Base-by-base conservation (phyloP, 2,113 vertebrate species). In the Bujurquina vittata region DNA sequence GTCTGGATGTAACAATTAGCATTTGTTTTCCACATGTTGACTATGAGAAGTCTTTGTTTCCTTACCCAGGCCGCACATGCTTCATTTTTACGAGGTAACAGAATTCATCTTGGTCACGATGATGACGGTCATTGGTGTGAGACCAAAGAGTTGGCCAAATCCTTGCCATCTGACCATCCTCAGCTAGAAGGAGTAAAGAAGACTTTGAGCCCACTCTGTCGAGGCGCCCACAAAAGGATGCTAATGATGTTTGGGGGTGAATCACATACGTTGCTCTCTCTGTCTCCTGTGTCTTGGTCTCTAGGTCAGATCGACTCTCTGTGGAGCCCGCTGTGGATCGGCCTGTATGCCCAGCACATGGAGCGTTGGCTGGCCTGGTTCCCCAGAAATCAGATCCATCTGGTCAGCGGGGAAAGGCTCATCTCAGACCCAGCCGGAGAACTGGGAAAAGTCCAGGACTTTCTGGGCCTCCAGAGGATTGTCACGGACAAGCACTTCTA, bases 401-500 rank as follows among this genome's bases (percentile, higher is more conserved):
- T 96, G 58, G 96, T 96, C 84, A 95, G 93, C 2, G 96, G 96
- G 2, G 96, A 96, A 90, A 90, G 89, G 56, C 95, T 96, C 80
- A 95, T 96, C 77, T 93, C 94, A 0, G 95, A 96, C 87, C 96
- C 96, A 0, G 95, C 95, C 1, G 94, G 95, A 20, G 96, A 96
- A 74, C 89, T 96, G 77, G 95, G 94, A 18, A 94, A 93, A 55
- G 96, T 96, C 74, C 96, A 96, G 91, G 96, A 96, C 93, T 96
- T 96, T 57, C 92, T 96, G 54, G 96, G 96, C 23, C 93, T 96
- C 59, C 94, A 96, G 92, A 94, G 95, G 84, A 96, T 96, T 29
- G 92, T 96, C 65, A 96, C 95, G 0, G 95, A 96, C 90, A 96
- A 96, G 78, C 96, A 96, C 84, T 96, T 96, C 87, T 96, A 96